A percentile compares a stretch with the other conserved stretches of the same genome.
phyloP scores from a whole-genome alignment of 1,140 invertebrate species.

The Tenebrio molitor region DNA sequence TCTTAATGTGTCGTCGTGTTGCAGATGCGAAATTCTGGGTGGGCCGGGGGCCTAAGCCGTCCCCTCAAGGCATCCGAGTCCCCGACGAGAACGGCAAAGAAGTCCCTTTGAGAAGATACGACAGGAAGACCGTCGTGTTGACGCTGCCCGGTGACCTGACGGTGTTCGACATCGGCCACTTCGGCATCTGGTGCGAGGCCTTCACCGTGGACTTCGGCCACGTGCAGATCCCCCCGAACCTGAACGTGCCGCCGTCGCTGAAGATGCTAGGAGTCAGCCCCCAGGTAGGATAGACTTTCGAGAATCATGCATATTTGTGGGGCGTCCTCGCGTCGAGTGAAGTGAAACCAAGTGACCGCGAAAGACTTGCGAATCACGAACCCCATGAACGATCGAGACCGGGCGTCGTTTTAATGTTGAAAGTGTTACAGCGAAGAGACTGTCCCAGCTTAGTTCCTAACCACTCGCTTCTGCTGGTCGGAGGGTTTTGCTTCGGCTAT shows the following conservation, averaged over 20 bases:
- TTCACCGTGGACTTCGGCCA: conserved; percentile 94
- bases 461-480: conserved; percentile 13
- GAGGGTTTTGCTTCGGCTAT: conserved; percentile 19
- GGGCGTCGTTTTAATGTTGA: too few species aligned
- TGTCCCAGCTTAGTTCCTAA: too few species aligned
- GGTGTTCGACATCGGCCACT: conserved; percentile 87
- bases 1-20: conserved; percentile 56
- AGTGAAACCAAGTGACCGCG: too few species aligned
- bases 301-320: background rate
- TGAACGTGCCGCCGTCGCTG: conserved; percentile 90
- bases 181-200: conserved; percentile 89
- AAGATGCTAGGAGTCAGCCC: conserved; percentile 94
- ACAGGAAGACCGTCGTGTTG: conserved; percentile 88
- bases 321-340: background rate
- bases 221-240: conserved; percentile 77
- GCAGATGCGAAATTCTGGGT: conserved; percentile 94
- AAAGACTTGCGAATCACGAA: too few species aligned
- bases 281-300: conserved; percentile 77
- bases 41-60: conserved; percentile 81
- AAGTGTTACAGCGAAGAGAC: conserved; percentile 19
- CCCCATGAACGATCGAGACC: too few species aligned
- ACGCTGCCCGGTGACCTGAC: conserved; percentile 85
- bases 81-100: conserved; percentile 92
- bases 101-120: conserved; percentile 81
- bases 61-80: conserved; percentile 83